phyloP scores from a whole-genome alignment of 2,797 vertebrate species.

The Malacoraja senta region DNA sequence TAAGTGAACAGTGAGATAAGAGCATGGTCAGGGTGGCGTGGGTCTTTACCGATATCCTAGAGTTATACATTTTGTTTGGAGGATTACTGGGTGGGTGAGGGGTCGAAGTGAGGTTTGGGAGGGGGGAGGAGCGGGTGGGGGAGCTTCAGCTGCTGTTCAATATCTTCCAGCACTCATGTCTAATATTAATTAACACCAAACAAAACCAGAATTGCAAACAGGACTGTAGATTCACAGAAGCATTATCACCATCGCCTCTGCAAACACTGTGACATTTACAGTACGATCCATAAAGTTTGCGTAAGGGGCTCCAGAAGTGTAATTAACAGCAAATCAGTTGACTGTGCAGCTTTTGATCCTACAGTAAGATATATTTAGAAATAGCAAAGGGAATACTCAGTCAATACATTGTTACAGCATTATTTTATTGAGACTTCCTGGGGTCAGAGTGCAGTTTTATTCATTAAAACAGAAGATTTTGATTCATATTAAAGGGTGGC shows the following conservation, averaged over 20 bases:
- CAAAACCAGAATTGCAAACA: not conserved
- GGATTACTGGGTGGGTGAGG: too few relatives aligned
- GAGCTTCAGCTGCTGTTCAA: too few relatives aligned
- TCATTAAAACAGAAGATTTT: not conserved
- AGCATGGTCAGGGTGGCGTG: not conserved
- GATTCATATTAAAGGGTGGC: not conserved
- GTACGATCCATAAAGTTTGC: not conserved
- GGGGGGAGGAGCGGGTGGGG: too few relatives aligned
- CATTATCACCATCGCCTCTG: not conserved
- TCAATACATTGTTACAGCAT: not conserved
- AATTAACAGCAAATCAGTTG: conserved; percentile 7
- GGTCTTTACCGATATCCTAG: too few relatives aligned
- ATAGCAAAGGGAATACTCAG: not conserved
- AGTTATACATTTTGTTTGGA: too few relatives aligned
- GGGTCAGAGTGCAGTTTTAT: not conserved
- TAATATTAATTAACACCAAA: not conserved
- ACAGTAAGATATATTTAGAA: not conserved
- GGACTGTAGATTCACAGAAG: conserved; percentile 1
- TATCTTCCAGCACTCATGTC: too few relatives aligned
- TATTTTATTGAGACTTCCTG: not conserved
- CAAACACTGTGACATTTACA: conserved; percentile 30
- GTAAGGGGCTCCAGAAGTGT: not conserved
- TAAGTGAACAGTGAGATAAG: not conserved
- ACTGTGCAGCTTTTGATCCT: not conserved
- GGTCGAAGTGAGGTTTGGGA: too few relatives aligned